These are phyloP conservation scores for Hemicordylus capensis DNA, from an alignment of 2,113 vertebrate species.

Conservation along the genomic window DNA sequence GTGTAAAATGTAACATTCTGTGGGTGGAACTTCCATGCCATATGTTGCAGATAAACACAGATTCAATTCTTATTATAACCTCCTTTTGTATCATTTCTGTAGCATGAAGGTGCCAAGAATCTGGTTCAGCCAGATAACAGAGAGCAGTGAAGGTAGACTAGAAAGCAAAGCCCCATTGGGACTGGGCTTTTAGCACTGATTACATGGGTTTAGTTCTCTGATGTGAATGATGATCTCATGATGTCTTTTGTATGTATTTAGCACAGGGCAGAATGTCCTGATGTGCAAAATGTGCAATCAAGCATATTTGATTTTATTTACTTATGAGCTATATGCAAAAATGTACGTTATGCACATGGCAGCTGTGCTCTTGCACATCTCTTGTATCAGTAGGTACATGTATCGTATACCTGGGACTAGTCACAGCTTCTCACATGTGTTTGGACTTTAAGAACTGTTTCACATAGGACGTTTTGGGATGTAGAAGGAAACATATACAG, in stretches of 20 bases:
- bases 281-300: neutral
- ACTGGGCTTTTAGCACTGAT: neutral
- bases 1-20: neutral
- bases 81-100: neutral
- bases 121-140: neutral
- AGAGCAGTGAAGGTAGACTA: neutral
- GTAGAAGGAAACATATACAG: no score
- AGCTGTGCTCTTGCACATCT: neutral
- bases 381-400: neutral
- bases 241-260: neutral
- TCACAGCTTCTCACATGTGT: neutral
- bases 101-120: neutral
- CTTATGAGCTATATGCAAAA: neutral
- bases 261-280: neutral
- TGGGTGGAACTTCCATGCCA: neutral
- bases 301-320: neutral
- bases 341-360: neutral
- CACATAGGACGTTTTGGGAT: neutral
- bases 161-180: neutral
- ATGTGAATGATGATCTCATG: neutral
- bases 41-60: conserved; percentile 7
- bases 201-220: neutral
- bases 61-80: neutral
- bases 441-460: neutral
- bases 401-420: neutral